Evolutionary conservation across 2,888 invertebrate species (phyloP), one percentile per base, ranked within the genome.

Genomic region (Aleiodes leptofemur): DNA sequence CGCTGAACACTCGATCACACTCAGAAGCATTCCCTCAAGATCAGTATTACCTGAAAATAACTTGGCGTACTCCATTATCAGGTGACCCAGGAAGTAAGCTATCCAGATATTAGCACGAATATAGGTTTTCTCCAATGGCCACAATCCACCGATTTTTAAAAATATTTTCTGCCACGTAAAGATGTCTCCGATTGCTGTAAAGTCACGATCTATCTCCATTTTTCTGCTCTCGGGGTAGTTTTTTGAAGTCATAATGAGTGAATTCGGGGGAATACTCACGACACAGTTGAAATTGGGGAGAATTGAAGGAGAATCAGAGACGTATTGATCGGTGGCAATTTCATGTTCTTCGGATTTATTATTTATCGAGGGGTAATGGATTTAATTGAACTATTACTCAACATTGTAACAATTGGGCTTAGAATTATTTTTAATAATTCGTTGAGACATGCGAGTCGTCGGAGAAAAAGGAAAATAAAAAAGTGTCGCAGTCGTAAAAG

Each of bases 71-170:
- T 79, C 77, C 74, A 77, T 81, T 56, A 68, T 69, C 56, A 81
- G 29, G 23, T 81, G 79, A 51, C 78, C 68, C 48, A 76, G 61
- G 0, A 81, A 61, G 73, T 81, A 81, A 59, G 77, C 3, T 8
- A 75, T 81, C 77, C 77, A 81, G 6, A 79, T 29, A 9, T 74
- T 23, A 6, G 80, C 78, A 53, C 80, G 76, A 8, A 77, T 53
- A 64, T 79, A 78, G 13, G 80, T 79, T 23, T 71, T 61, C 29
- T 81, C 78, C 4, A 81, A 56, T 8, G 80, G 80, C 80, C 80
- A 81, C 13, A 66, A 70, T 8, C 80, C 80, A 11, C 79, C 79
- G 61, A 81, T 77, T 4, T 61, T 76, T 7, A 79, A 64, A 31
- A 81, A 79, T 53, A 16, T 64, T 76, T 38, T 56, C 61, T 77